Conservation (phyloP, 53 echinoderm and acorn worm genomes). For the Holothuria scabra region DNA sequence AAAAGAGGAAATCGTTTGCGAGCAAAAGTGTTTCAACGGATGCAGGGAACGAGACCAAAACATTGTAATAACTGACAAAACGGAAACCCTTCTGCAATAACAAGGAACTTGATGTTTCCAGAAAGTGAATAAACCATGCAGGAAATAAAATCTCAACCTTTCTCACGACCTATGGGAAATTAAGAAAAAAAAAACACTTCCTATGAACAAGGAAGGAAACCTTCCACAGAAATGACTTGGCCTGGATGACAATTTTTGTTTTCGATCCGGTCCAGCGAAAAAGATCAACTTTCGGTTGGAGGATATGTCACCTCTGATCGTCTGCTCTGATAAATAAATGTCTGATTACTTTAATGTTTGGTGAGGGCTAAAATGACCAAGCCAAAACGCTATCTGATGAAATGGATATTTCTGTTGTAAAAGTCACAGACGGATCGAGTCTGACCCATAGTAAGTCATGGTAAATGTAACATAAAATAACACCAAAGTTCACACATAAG, state of each 20-base stretch:
- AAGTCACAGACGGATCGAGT: too few relatives aligned
- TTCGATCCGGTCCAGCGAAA: too few relatives aligned
- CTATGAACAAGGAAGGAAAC: conserved; percentile 35
- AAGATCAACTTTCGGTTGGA: too few relatives aligned
- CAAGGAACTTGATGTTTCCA: conserved; percentile 37
- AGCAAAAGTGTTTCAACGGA: conserved; percentile 7
- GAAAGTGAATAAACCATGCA: conserved; percentile 42
- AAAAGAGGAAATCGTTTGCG: conserved; percentile 21
- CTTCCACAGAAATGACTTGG: neutral
- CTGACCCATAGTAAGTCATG: too few relatives aligned
- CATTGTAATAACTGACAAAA: conserved; percentile 21
- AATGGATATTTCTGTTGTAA: too few relatives aligned
- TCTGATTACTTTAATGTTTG: too few relatives aligned
- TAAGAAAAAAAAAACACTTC: conserved; percentile 22
- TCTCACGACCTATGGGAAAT: conserved; percentile 27
- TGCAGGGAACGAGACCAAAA: neutral
- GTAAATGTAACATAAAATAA: too few relatives aligned
- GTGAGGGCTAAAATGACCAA: too few relatives aligned
- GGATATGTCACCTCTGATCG: too few relatives aligned
- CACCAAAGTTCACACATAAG: too few relatives aligned
- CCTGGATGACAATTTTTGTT: conserved; percentile 19
- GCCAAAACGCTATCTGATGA: too few relatives aligned
- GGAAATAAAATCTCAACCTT: conserved; percentile 32
- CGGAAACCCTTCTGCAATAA: conserved; percentile 15
- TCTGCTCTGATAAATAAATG: too few relatives aligned